These are phyloP conservation scores for Stegophylla sp. DNA, from an alignment of 2,888 invertebrate genomes.

Conservation along the genomic window DNA sequence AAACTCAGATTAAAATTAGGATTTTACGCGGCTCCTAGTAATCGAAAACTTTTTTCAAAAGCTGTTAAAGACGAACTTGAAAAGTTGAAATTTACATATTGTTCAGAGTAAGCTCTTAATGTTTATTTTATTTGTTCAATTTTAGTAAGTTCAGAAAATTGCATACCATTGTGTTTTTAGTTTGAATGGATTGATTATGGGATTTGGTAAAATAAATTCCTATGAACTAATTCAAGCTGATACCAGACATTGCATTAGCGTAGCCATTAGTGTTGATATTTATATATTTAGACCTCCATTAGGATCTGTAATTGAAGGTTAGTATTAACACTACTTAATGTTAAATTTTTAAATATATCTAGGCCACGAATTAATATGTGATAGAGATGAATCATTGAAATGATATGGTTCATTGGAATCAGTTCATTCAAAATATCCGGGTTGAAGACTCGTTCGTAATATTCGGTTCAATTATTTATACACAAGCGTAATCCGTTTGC, in stretches of 20 bases:
- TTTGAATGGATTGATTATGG: slow-evolving; percentile 55
- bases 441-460: too few species aligned
- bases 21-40: slow-evolving; percentile 38
- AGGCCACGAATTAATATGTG: too few species aligned
- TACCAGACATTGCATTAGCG: slow-evolving; percentile 30
- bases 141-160: background rate
- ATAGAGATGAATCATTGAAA: too few species aligned
- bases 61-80: slow-evolving; percentile 35
- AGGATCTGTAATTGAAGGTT: slow-evolving; percentile 49
- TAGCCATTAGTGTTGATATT: slow-evolving; percentile 35
- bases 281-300: slow-evolving; percentile 49
- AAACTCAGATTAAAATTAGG: slow-evolving; percentile 42
- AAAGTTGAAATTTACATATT: slow-evolving; percentile 36
- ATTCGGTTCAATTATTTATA: too few species aligned
- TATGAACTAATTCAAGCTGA: slow-evolving; percentile 46
- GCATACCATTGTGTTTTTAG: slow-evolving; percentile 24
- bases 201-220: slow-evolving; percentile 48
- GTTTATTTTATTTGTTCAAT: background rate
- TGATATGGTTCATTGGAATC: too few species aligned
- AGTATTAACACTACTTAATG: background rate
- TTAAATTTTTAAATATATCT: too few species aligned
- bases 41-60: slow-evolving; percentile 46
- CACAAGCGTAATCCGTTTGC: too few species aligned
- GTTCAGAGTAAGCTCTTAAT: slow-evolving; percentile 26
- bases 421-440: too few species aligned